These are phyloP conservation scores for Entomobrya proxima DNA, from an alignment of 2,888 invertebrate genomes.

Conservation along the genomic window DNA sequence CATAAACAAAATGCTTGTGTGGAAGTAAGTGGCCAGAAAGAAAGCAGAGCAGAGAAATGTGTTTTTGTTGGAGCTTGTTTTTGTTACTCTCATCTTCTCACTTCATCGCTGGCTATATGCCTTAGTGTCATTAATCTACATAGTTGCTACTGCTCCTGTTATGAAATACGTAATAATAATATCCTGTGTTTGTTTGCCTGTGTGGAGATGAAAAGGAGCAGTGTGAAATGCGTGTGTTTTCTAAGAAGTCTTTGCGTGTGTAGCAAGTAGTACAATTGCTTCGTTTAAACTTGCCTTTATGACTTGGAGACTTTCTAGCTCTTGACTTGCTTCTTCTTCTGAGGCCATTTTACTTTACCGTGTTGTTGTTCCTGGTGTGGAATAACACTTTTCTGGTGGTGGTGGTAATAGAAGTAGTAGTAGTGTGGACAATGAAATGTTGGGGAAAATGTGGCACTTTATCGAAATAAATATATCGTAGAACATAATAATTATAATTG, in stretches of 20 bases:
- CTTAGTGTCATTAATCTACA: constrained; percentile 34
- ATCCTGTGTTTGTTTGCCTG: neutral
- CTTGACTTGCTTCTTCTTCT: neutral
- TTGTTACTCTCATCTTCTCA: neutral
- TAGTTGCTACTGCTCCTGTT: too few relatives aligned
- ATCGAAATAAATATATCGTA: neutral
- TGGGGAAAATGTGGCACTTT: constrained; percentile 1
- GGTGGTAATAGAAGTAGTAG: neutral
- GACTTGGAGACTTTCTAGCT: neutral
- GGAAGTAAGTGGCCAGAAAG: constrained; percentile 22
- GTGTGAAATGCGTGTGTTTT: too few relatives aligned
- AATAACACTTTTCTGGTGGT: neutral
- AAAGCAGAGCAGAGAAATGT: neutral
- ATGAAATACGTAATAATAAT: neutral
- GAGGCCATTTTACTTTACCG: neutral
- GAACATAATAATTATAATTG: constrained; percentile 57
- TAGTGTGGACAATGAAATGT: neutral
- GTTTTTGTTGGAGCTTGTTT: neutral
- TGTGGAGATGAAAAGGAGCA: neutral
- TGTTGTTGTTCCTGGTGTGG: neutral
- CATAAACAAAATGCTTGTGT: constrained; percentile 18
- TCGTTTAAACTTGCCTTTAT: neutral
- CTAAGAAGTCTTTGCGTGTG: neutral
- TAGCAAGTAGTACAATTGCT: neutral
- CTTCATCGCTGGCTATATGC: neutral